A percentile compares a stretch with the other conserved stretches of the same genome.
phyloP scores from a whole-genome alignment of 2,113 vertebrate species.

The Sialia sialis region DNA sequence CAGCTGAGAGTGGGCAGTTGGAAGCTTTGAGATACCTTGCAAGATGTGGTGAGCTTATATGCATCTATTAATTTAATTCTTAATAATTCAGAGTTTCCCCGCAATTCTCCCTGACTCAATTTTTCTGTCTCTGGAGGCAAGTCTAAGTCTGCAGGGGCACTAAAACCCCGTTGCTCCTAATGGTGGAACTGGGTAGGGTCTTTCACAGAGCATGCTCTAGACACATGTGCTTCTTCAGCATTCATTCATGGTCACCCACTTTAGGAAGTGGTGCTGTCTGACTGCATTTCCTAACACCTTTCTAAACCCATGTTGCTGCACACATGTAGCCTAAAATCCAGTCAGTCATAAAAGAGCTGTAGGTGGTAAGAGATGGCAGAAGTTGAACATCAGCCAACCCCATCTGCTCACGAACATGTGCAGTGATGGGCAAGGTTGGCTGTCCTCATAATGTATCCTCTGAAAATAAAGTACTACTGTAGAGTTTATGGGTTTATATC shows the following conservation, averaged over 20 bases:
- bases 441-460: not conserved
- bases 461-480: not conserved
- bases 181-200: not conserved
- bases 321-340: not conserved
- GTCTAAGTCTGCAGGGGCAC: not conserved
- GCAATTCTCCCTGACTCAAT: not conserved
- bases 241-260: not conserved
- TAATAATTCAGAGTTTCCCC: not conserved
- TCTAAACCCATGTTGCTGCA: not conserved
- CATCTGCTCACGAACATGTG: not conserved
- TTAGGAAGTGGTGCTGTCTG: not conserved
- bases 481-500: not conserved
- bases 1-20: constrained; percentile 86
- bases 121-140: not conserved
- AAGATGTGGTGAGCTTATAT: constrained; percentile 70
- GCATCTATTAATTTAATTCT: not conserved
- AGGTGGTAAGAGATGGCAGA: not conserved
- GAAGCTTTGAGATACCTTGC: constrained; percentile 82
- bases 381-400: not conserved
- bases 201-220: not conserved
- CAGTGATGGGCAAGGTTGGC: not conserved
- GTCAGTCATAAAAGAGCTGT: not conserved
- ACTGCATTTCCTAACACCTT: not conserved
- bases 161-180: not conserved
- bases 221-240: not conserved